Conservation (phyloP, 2,888 invertebrate species). For the Pandemis corylana region DNA sequence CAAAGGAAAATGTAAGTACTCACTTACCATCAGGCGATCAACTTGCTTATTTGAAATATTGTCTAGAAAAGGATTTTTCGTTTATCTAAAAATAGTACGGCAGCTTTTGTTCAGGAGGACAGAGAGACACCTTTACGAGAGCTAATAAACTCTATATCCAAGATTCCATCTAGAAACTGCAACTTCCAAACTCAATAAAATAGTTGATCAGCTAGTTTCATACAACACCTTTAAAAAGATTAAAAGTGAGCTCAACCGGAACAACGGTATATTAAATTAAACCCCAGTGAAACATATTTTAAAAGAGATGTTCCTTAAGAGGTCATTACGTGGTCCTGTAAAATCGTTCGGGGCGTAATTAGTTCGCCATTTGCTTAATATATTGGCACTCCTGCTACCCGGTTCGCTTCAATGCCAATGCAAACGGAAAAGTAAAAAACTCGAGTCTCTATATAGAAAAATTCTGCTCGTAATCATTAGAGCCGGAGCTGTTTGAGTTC, state of each 20-base stretch:
- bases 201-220: not conserved
- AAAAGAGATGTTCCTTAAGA: slow-evolving; percentile 65
- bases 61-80: too few relatives aligned
- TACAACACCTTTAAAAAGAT: slow-evolving; percentile 1
- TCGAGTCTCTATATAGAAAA: slow-evolving; percentile 55
- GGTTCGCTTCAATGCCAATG: slow-evolving; percentile 58
- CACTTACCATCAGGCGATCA: too few relatives aligned
- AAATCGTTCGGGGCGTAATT: slow-evolving; percentile 73
- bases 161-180: too few relatives aligned
- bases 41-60: too few relatives aligned
- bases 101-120: too few relatives aligned
- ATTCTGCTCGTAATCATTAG: slow-evolving; percentile 52
- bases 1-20: too few relatives aligned
- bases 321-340: slow-evolving; percentile 71
- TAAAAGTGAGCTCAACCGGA: not conserved
- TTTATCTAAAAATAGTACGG: too few relatives aligned
- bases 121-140: too few relatives aligned
- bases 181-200: not conserved
- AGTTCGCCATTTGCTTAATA: slow-evolving; percentile 78
- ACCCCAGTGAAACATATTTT: slow-evolving; percentile 38
- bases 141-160: too few relatives aligned
- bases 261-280: slow-evolving; percentile 24
- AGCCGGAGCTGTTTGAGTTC: slow-evolving; percentile 55
- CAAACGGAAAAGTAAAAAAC: slow-evolving; percentile 60
- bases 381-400: slow-evolving; percentile 65